Evolutionary conservation across 2,888 invertebrate genomes (phyloP).

Genomic region (Acrobasis repandana): DNA sequence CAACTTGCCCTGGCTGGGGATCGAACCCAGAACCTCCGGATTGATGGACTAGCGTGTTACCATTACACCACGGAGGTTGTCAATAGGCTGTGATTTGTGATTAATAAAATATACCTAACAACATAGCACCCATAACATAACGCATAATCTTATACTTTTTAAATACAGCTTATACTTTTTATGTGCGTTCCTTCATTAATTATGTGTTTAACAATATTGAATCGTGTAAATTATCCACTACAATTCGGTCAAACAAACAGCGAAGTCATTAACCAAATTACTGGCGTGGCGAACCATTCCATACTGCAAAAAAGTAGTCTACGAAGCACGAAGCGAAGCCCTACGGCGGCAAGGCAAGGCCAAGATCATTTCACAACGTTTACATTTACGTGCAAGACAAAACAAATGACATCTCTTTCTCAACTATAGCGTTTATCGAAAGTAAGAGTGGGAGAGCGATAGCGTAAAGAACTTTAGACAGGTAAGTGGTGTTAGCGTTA

Average conservation of each 20-base stretch:
- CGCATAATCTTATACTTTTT: too few relatives aligned
- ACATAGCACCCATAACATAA: too few relatives aligned
- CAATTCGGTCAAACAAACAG: background rate
- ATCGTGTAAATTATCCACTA: background rate
- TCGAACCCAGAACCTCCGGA: too few relatives aligned
- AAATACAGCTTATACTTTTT: too few relatives aligned
- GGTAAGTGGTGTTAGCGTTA: conserved; percentile 13
- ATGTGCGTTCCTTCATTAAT: background rate
- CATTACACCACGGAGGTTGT: too few relatives aligned
- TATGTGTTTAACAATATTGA: background rate
- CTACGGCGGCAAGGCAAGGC: conserved; percentile 34
- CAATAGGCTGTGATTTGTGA: too few relatives aligned
- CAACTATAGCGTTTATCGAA: background rate
- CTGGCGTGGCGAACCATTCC: background rate
- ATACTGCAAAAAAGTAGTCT: background rate
- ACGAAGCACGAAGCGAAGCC: conserved; percentile 36
- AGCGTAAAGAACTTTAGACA: conserved; percentile 27
- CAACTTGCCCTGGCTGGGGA: too few relatives aligned
- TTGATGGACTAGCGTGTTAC: too few relatives aligned
- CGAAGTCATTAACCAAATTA: conserved; percentile 9
- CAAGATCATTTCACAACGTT: conserved; percentile 37
- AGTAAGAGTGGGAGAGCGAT: background rate
- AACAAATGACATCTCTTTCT: conserved; percentile 25
- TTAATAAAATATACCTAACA: too few relatives aligned
- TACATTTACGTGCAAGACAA: conserved; percentile 29